phyloP scores from a whole-genome alignment of 2,113 vertebrate genomes.

The Tetrax tetrax region DNA sequence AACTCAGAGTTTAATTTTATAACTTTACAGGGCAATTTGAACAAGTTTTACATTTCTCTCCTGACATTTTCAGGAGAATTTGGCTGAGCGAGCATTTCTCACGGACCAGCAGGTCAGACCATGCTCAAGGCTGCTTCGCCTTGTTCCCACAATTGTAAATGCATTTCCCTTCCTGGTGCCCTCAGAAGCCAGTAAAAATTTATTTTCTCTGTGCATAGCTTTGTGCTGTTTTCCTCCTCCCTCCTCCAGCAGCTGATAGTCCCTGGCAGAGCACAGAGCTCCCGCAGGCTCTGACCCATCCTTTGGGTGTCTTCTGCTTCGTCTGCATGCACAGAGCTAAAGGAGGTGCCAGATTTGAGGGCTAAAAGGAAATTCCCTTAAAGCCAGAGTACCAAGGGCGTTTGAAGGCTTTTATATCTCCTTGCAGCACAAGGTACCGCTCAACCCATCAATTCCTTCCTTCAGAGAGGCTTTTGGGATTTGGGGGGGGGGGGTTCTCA shows the following conservation, averaged over 20 bases:
- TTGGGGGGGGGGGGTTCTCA: not conserved
- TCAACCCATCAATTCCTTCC: not conserved
- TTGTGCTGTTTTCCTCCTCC: not conserved
- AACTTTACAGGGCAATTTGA: not conserved
- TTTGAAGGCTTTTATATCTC: not conserved
- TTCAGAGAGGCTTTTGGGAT: not conserved
- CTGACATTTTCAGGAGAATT: not conserved
- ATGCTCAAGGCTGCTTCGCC: not conserved
- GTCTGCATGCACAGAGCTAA: not conserved
- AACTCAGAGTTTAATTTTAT: not conserved
- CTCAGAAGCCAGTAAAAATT: not conserved
- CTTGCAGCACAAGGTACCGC: not conserved
- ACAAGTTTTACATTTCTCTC: not conserved
- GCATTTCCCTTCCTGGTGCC: not conserved
- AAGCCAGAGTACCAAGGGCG: not conserved
- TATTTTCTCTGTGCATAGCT: not conserved
- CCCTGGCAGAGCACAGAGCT: not conserved
- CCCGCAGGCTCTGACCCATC: accelerated
- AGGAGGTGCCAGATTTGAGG: not conserved
- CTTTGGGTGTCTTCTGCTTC: not conserved
- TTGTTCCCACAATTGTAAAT: not conserved
- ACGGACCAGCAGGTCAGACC: not conserved
- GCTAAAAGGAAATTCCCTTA: not conserved
- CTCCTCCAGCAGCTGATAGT: not conserved
- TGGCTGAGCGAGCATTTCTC: not conserved